Base-by-base conservation (phyloP, 2,113 vertebrate genomes). In the Alexandromys fortis region DNA sequence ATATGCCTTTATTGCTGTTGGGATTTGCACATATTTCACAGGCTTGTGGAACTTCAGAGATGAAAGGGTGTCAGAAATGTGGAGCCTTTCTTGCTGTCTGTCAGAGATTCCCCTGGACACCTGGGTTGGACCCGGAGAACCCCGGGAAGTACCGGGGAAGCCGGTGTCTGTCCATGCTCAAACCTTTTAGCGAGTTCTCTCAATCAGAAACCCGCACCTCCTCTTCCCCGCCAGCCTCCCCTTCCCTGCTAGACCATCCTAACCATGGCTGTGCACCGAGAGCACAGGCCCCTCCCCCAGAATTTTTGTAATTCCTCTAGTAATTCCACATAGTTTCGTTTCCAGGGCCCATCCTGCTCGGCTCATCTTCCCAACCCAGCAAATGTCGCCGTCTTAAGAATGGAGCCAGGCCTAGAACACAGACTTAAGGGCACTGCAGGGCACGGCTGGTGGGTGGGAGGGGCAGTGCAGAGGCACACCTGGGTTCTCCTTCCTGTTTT, bases 21-120 rank as follows among this genome's bases (percentile, higher is more conserved):
- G 4, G 21, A 78, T 52, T 87, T 96, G 45, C 67, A 9, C 93
- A 24, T 24, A 52, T 95, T 92, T 94, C 88, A 90, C 85, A 89
- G 88, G 22, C 19, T 77, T 55, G 9, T 61, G 67, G 61, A 79
- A 85, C 86, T 63, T 95, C 77, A 47, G 58, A 79, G 88, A 45
- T 79, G 35, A 83, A 87, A 78, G 42, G 7, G 30, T 73, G 35
- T 90, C 75, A 30, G 38, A 49, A 33, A n/a, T 3, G 1, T 28
- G 16, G 49, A 17, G 33, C 45, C 38, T 58, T 86, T 72, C 35
- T 42, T 52, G 0, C 47, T 24, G 10, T 67, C 38, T 7, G 47
- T 24, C 10, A 38, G 22, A 26, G 21, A 3, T 76, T 47, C 55
- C 38, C 35, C 0, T 7, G 28, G 35, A 26, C 5, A 4, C 21